Percentiles rank a stretch among this genome's conserved stretches.
Conservation (phyloP, 2,888 invertebrate genomes). For the Hipparchia sbordonii region DNA sequence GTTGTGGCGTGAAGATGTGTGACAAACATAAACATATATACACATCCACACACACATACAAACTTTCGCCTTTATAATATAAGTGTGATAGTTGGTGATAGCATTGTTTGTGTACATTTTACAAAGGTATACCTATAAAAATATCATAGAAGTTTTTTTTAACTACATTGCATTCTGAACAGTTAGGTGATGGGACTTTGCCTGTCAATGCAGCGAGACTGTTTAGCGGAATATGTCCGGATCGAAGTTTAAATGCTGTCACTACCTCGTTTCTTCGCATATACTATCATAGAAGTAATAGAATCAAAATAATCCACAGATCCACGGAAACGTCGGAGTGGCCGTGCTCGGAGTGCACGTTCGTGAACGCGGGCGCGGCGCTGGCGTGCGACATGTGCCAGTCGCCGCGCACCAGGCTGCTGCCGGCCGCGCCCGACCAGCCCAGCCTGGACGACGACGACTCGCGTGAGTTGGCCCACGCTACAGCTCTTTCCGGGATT, state of each 20-base stretch:
- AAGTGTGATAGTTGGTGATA: no score
- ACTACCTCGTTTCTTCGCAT: no score
- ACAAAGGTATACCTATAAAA: no score
- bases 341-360: conserved; percentile 92
- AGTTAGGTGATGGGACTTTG: background rate
- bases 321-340: conserved; percentile 80
- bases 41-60: no score
- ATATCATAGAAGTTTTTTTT: no score
- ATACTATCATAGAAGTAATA: no score
- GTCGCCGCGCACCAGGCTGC: conserved; percentile 71
- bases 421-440: conserved; percentile 63
- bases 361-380: conserved; percentile 85
- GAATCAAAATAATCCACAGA: conserved; percentile 39
- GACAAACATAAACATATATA: no score
- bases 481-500: no score
- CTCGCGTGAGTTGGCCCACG: conserved; percentile 52
- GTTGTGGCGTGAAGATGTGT: no score
- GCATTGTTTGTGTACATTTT: no score
- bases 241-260: background rate
- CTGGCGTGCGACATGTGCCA: conserved; percentile 90
- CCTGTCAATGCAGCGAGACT: background rate
- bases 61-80: no score
- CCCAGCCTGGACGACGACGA: conserved; percentile 61
- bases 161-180: background rate
- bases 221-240: background rate